These are phyloP conservation scores for Limnephilus rhombicus DNA, from an alignment of 2,888 invertebrate genomes.

Conservation along the genomic window DNA sequence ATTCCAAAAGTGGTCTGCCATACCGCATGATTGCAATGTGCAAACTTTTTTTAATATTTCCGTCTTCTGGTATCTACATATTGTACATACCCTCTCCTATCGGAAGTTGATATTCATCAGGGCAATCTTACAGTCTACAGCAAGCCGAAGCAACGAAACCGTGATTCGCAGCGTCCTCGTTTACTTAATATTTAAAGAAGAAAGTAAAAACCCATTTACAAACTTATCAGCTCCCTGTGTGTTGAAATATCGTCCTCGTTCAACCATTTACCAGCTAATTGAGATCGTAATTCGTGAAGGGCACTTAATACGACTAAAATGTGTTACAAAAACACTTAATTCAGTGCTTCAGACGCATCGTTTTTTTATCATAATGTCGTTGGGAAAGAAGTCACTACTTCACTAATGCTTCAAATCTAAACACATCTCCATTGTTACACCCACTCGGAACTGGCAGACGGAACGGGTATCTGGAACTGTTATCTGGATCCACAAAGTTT, in stretches of 20 bases:
- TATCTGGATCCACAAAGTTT: not conserved
- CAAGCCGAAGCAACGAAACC: too few relatives aligned
- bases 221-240: not conserved
- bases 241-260: not conserved
- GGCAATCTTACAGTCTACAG: too few relatives aligned
- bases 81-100: too few relatives aligned
- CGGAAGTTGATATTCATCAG: too few relatives aligned
- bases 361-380: conserved; percentile 3
- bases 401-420: not conserved
- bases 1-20: too few relatives aligned
- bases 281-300: conserved; percentile 6
- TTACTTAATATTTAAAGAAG: not conserved
- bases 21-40: too few relatives aligned
- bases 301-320: conserved; percentile 7
- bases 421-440: not conserved
- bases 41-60: too few relatives aligned
- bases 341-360: not conserved
- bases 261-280: not conserved
- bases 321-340: not conserved
- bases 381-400: not conserved
- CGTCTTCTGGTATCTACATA: too few relatives aligned
- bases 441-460: not conserved
- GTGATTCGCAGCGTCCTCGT: too few relatives aligned
- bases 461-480: not conserved
- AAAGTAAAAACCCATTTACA: not conserved